Evolutionary conservation across 1,140 invertebrate genomes (phyloP).

Genomic region (Diplogasteroides magnus): DNA sequence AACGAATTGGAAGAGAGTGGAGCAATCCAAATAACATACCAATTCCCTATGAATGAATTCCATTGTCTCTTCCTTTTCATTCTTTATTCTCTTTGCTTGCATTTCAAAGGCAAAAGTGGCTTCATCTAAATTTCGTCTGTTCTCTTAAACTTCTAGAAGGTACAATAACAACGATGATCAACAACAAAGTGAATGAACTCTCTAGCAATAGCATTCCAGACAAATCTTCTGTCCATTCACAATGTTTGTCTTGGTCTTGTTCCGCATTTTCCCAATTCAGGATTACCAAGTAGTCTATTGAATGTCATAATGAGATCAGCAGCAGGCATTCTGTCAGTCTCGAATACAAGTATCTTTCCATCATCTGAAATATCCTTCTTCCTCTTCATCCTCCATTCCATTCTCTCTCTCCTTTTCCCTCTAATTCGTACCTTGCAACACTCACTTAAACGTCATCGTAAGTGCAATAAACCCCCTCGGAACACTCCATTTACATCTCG

Average conservation of each 20-base stretch:
- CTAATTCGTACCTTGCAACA: not conserved
- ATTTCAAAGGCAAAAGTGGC: too few species aligned
- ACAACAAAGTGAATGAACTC: too few species aligned
- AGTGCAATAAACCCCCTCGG: not conserved
- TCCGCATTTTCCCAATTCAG: constrained; percentile 43
- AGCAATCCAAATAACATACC: too few species aligned
- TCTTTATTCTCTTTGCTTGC: too few species aligned
- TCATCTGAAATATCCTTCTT: constrained; percentile 39
- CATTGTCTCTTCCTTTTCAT: too few species aligned
- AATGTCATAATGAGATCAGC: constrained; percentile 47
- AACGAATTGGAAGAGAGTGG: too few species aligned
- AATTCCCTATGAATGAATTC: too few species aligned
- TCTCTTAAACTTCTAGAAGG: too few species aligned
- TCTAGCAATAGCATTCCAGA: too few species aligned
- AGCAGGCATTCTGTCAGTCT: constrained; percentile 44
- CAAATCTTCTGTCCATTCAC: constrained; percentile 12
- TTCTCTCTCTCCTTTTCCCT: not conserved
- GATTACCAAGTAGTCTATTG: constrained; percentile 47
- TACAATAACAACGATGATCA: too few species aligned
- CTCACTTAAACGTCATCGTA: not conserved
- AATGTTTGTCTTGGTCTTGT: constrained; percentile 30
- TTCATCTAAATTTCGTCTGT: too few species aligned
- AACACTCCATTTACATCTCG: not conserved
- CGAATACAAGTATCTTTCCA: constrained; percentile 42
- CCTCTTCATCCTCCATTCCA: too few species aligned